These are phyloP conservation scores for Ferrisia virgata DNA, from an alignment of 2,888 invertebrate genomes.

Conservation along the genomic window DNA sequence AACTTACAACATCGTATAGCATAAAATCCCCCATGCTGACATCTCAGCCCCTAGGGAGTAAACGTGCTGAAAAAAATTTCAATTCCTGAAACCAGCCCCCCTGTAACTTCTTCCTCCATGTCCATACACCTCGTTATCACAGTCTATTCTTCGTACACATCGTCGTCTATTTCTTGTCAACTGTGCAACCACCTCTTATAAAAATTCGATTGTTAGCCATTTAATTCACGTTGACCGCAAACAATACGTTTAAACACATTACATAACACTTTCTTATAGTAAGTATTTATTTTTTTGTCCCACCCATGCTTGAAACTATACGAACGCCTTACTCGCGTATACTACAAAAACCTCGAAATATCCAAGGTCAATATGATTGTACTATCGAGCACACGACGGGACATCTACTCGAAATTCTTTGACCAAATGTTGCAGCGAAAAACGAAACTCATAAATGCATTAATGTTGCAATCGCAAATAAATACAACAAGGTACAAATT, in stretches of 20 bases:
- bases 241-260: neutral
- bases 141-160: neutral
- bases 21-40: neutral
- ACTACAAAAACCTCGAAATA: neutral
- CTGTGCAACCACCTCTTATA: neutral
- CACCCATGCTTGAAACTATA: neutral
- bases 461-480: conserved; percentile 26
- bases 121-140: neutral
- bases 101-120: neutral
- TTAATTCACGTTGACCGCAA: neutral
- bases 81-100: neutral
- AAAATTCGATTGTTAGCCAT: neutral
- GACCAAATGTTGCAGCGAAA: neutral
- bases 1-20: neutral
- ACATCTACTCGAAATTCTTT: neutral
- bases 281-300: neutral
- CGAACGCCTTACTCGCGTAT: neutral
- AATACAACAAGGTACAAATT: conserved; percentile 34
- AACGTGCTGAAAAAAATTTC: neutral
- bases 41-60: neutral
- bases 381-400: neutral
- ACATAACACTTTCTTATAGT: neutral
- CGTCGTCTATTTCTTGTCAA: neutral
- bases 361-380: neutral
- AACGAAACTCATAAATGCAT: neutral